phyloP scores from a whole-genome alignment of 2,888 invertebrate genomes.

The Thysanoteuthis rhombus region DNA sequence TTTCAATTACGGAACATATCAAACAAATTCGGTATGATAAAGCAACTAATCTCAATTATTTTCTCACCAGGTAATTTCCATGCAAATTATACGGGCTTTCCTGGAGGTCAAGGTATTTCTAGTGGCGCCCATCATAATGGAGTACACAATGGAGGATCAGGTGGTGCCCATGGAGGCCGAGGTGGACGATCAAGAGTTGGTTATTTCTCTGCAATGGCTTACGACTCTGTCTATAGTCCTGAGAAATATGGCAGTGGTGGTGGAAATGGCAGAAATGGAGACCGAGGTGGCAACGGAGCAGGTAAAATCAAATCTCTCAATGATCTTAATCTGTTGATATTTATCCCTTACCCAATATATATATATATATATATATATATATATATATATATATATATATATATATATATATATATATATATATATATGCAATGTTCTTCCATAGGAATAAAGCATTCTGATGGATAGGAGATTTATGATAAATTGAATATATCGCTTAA shows the following conservation, averaged over 20 bases:
- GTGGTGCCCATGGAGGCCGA: slow-evolving; percentile 56
- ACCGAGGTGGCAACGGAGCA: slow-evolving; percentile 49
- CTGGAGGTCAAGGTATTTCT: slow-evolving; percentile 46
- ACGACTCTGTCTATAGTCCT: slow-evolving; percentile 50
- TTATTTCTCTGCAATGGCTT: slow-evolving; percentile 46
- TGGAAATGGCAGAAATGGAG: slow-evolving; percentile 39
- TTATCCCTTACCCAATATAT: no score
- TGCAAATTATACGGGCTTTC: slow-evolving; percentile 51
- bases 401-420: no score
- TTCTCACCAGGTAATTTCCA: slow-evolving; percentile 53
- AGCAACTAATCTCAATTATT: not conserved
- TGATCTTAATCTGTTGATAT: no score
- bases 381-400: no score
- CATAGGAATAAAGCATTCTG: no score
- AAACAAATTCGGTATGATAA: no score
- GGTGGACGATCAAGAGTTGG: slow-evolving; percentile 49
- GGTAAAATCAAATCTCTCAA: slow-evolving; percentile 42
- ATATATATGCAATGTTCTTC: no score
- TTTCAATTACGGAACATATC: no score
- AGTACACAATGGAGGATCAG: slow-evolving; percentile 46
- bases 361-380: no score
- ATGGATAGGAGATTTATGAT: no score
- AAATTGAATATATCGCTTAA: no score
- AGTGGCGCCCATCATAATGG: slow-evolving; percentile 40
- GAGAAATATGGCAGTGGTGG: slow-evolving; percentile 52